Evolutionary conservation across 2,797 vertebrate genomes (phyloP), one percentile per base, ranked within the genome.

Genomic region (Fistularia tabacaria): DNA sequence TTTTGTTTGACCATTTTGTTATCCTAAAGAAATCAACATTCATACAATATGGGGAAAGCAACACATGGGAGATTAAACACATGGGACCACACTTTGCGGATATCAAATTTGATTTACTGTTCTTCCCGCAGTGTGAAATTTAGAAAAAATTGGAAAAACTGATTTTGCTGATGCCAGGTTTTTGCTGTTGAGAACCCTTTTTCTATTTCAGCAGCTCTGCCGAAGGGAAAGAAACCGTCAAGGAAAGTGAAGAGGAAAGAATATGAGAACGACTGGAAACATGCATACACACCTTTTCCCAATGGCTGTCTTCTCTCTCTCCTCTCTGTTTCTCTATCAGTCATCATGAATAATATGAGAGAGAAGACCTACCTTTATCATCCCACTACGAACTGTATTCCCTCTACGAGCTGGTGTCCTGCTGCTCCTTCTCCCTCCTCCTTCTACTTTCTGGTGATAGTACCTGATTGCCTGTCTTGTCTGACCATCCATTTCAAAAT

Each of bases 401-500:
- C n/a, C n/a, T n/a, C 48, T 76, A 39, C 76, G 52, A 57, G 76
- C 62, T 40, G 7, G 65, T 73, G 52, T 74, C 64, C 66, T 36
- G 58, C 69, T 69, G 49, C 58, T 64, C 54, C 87, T 85, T 80
- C 81, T 81, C 86, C 81, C 85, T 92, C 73, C 62, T 80, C 70
- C 77, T n/a, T n/a, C n/a, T 82, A 59, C 84, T 87, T 76, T 85
- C 93, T 96, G 93, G 94, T 95, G 94, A 95, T 93, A 94, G 94
- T 92, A 92, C 92, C 94, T 97, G 95, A 95, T 96, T 97, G 96
- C 96, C 94, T 98, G 95, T 97, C 93, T 97, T 97, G 95, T 97
- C 95, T 94, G 89, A 93, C 90, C 91, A 91, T 92, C 90, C 88
- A 86, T 80, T 85, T 85, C 84, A 79, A 82, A 89, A 88, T 41